Base-by-base conservation (phyloP, 2,113 vertebrate species). In the Indicator maculatus region DNA sequence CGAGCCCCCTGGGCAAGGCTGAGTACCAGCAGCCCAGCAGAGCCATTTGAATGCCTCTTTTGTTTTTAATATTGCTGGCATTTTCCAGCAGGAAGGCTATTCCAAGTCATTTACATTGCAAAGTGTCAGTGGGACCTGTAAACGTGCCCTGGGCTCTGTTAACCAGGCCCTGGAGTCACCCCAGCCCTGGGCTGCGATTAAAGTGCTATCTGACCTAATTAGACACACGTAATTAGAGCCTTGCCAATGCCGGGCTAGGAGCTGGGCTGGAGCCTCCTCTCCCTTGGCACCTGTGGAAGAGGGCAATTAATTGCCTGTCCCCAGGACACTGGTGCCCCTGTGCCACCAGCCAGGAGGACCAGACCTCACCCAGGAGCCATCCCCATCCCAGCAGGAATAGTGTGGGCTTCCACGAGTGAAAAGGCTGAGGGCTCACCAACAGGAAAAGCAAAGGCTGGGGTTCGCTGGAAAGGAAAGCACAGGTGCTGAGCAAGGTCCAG, bases 131-230 rank as follows among this genome's bases (percentile, higher is more conserved):
- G 1, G 65, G 65, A 81, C 28, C 41, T 30, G 60, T 33, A 59
- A 86, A 53, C 21, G 65, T 61, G 89, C 89, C 93, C 93, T 72
- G 8, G 1, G 71, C 60, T 86, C 60, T 63, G 71, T 45, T 64
- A 89, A 89, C 36, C 24, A 58, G 59, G 28, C 85, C 65, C 55
- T 11, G 59, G 70, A 82, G 89, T 44, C 36, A n/a, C 69, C 2
- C 0, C 9, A 61, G 77, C 88, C 63, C 16, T 0, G 5, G 60
- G 14, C 8, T 33, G 60, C 8, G 3, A 75, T 79, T 79, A 75
- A 86, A 74, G 38, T 50, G 67, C 89, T 86, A 50, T 60, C 86
- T 89, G 77, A 70, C 73, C 93, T 92, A 89, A 94, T 94, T 86
- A 94, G 38, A 50, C 50, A 24, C 44, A 50, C 3, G 38, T 75